Percentiles rank a stretch among this genome's conserved stretches.
phyloP scores from a whole-genome alignment of 2,888 invertebrate genomes.

The Hypena proboscidalis region DNA sequence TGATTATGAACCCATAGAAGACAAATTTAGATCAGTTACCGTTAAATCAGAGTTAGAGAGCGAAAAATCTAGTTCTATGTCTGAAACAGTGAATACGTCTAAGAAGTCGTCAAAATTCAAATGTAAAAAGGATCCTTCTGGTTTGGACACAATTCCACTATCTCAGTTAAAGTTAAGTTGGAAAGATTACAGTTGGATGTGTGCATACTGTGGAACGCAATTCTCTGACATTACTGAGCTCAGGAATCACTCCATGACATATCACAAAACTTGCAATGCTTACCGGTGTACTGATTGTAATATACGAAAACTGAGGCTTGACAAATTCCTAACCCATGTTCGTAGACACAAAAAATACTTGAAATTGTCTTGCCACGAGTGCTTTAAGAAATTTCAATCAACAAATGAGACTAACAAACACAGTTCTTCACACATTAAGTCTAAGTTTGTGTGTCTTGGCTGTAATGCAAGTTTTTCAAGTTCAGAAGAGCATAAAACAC shows the following conservation, averaged over 20 bases:
- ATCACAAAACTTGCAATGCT: slow-evolving; percentile 86
- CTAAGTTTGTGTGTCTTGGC: slow-evolving; percentile 57
- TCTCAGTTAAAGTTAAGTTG: slow-evolving; percentile 62
- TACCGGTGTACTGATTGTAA: slow-evolving; percentile 88
- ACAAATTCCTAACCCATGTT: slow-evolving; percentile 78
- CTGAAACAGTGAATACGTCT: neutral
- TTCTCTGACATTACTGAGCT: slow-evolving; percentile 67
- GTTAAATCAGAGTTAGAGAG: slow-evolving; percentile 31
- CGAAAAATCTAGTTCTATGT: neutral
- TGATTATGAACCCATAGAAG: slow-evolving; percentile 9
- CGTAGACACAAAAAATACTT: slow-evolving; percentile 85
- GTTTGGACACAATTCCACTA: slow-evolving; percentile 48
- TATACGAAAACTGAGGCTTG: slow-evolving; percentile 54
- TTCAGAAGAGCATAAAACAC: slow-evolving; percentile 51
- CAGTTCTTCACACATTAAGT: slow-evolving; percentile 42
- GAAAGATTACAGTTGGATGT: slow-evolving; percentile 66
- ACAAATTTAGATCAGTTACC: slow-evolving; percentile 23
- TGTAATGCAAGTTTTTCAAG: slow-evolving; percentile 58
- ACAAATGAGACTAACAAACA: slow-evolving; percentile 46
- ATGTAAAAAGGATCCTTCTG: slow-evolving; percentile 7
- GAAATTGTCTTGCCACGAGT: slow-evolving; percentile 73
- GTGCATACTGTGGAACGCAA: slow-evolving; percentile 62
- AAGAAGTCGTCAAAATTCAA: neutral
- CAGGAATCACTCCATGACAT: slow-evolving; percentile 83
- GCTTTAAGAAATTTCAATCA: slow-evolving; percentile 52